Evolutionary conservation across 2,113 vertebrate species (phyloP).

Genomic region (Ibidorhyncha struthersii): DNA sequence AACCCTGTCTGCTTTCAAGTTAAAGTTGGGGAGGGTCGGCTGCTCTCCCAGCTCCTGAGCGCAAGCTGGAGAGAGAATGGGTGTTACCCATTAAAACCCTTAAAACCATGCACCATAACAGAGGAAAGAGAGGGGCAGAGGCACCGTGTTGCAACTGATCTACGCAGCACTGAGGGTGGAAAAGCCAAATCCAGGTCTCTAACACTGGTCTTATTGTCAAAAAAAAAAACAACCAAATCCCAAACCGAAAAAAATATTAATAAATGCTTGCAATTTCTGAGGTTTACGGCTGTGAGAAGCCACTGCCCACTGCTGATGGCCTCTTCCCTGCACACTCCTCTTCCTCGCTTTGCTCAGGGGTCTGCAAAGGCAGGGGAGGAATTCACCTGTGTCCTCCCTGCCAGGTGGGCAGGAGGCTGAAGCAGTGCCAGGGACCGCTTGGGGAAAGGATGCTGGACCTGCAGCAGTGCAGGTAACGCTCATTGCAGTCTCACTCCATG

Average conservation of each 20-base stretch:
- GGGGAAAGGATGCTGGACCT: not conserved
- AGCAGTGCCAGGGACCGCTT: accelerated
- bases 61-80: not conserved
- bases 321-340: not conserved
- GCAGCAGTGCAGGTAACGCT: not conserved
- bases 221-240: not conserved
- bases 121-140: not conserved
- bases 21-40: not conserved
- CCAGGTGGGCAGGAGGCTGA: not conserved
- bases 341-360: accelerated
- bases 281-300: not conserved
- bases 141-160: not conserved
- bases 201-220: not conserved
- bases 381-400: not conserved
- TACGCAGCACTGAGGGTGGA: not conserved
- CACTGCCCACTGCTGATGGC: not conserved
- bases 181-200: not conserved
- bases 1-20: not conserved
- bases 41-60: not conserved
- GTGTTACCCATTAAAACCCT: not conserved
- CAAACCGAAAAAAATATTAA: not conserved
- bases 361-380: not conserved
- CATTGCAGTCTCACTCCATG: not conserved
- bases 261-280: not conserved
- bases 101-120: not conserved